Conservation (phyloP, 1,140 invertebrate species). For the Pentalonia nigronervosa region DNA sequence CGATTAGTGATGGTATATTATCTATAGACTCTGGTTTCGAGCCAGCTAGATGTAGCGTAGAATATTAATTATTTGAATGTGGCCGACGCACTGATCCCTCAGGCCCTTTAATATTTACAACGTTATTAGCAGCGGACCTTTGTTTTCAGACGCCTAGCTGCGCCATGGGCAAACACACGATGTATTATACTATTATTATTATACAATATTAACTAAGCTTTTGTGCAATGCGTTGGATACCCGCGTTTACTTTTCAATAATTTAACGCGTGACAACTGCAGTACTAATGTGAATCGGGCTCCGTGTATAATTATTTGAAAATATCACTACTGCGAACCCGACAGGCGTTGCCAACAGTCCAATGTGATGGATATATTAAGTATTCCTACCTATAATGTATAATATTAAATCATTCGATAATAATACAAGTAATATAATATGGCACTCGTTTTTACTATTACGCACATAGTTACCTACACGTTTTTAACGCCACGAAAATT, state of each 20-base stretch:
- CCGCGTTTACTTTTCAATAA: not conserved
- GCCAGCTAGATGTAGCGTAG: not conserved
- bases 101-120: slow-evolving; percentile 21
- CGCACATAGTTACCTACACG: too few species aligned
- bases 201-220: not conserved
- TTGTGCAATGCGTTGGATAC: not conserved
- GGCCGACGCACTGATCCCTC: not conserved
- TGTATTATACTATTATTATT: not conserved
- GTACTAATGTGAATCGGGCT: not conserved
- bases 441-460: not conserved
- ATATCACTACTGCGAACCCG: not conserved
- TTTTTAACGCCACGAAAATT: too few species aligned
- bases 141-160: not conserved
- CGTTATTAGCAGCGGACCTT: not conserved
- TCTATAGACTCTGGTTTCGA: not conserved
- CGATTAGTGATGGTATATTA: not conserved
- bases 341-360: too few species aligned
- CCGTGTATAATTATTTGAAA: not conserved
- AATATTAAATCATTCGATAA: not conserved
- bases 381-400: not conserved
- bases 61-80: not conserved
- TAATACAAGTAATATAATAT: not conserved
- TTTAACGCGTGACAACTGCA: not conserved
- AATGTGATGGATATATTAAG: not conserved
- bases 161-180: not conserved